Percentiles rank a stretch among this genome's conserved stretches.
These are phyloP conservation scores for Trinorchestia longiramus DNA, from an alignment of 1,140 invertebrate species.

Conservation along the genomic window DNA sequence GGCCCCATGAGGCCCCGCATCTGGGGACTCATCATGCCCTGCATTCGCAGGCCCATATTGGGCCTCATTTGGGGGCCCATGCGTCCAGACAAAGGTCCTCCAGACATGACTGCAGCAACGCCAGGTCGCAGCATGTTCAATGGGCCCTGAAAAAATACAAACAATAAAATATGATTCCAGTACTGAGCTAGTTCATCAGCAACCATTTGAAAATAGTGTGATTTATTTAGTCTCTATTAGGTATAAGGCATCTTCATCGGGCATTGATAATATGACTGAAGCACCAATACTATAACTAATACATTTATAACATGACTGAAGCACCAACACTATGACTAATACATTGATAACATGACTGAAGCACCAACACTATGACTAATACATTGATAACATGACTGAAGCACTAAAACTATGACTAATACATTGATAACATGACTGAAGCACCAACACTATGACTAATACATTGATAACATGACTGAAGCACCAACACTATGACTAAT, in stretches of 20 bases:
- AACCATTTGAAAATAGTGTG: neutral
- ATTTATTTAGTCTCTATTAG: too few relatives aligned
- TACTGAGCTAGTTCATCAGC: neutral
- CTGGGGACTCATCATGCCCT: constrained; percentile 18
- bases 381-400: neutral
- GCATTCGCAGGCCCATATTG: neutral
- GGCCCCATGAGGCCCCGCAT: neutral
- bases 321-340: neutral
- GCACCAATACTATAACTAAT: too few relatives aligned
- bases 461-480: too few relatives aligned
- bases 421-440: too few relatives aligned
- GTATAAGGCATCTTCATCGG: too few relatives aligned
- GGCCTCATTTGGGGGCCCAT: constrained; percentile 20
- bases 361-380: too few relatives aligned
- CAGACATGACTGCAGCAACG: neutral
- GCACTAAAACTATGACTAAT: neutral
- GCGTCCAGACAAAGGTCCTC: neutral
- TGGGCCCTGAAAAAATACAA: neutral
- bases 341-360: too few relatives aligned
- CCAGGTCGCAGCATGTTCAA: constrained; percentile 8
- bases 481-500: too few relatives aligned
- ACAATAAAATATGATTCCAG: neutral
- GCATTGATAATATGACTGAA: too few relatives aligned
- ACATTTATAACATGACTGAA: neutral
- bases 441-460: too few relatives aligned